Conservation (phyloP, 2,113 vertebrate genomes). For the Argyrosomus japonicus region DNA sequence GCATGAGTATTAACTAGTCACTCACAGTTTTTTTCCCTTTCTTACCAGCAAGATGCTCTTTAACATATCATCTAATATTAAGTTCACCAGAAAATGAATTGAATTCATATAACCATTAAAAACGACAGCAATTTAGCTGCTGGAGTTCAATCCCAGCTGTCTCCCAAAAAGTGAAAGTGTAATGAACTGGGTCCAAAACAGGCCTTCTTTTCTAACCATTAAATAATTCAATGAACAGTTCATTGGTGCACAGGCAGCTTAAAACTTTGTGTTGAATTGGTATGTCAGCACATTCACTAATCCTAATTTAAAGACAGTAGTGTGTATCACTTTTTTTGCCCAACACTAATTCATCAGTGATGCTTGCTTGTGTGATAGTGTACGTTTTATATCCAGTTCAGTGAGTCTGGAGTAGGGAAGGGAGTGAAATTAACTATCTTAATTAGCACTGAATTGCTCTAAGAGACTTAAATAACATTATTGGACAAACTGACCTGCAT, state of each 20-base stretch:
- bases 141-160: not conserved
- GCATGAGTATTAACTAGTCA: not conserved
- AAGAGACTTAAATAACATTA: slow-evolving; percentile 51
- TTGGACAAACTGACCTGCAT: slow-evolving; percentile 48
- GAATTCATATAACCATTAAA: not conserved
- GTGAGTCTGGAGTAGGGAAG: not conserved
- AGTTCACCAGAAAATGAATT: slow-evolving; percentile 5
- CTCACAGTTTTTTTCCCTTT: not conserved
- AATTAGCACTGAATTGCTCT: slow-evolving; percentile 56
- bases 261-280: not conserved
- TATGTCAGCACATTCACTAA: slow-evolving; percentile 9
- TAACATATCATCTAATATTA: slow-evolving; percentile 10
- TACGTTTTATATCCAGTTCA: slow-evolving; percentile 26
- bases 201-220: slow-evolving; percentile 10
- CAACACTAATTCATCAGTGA: not conserved
- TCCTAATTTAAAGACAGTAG: not conserved
- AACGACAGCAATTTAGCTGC: slow-evolving; percentile 8
- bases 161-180: not conserved
- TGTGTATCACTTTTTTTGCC: not conserved
- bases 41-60: not conserved
- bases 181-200: slow-evolving; percentile 29
- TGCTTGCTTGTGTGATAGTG: not conserved
- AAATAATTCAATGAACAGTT: slow-evolving; percentile 18
- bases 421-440: slow-evolving; percentile 34
- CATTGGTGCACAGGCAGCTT: not conserved